Base-by-base conservation (phyloP, 2,888 invertebrate species). In the Sinelater perroti region DNA sequence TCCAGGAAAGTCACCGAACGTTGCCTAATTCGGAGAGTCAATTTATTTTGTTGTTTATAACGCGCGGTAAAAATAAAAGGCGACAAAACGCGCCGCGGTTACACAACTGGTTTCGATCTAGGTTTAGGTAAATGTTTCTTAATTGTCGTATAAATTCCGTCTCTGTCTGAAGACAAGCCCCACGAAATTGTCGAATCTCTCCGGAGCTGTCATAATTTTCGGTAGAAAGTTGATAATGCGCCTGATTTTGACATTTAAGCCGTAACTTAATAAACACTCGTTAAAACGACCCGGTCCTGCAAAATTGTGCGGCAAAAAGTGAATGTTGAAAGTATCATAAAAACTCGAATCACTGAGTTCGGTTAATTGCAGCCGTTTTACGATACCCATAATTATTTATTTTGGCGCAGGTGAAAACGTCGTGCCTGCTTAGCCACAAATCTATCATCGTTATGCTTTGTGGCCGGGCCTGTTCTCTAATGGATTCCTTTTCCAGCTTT, bases 51-150 rank as follows among this genome's bases (percentile, higher is more conserved):
- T 24, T 35, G 16, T 40, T 8, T 10, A 3, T 21, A 21, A 38
- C 18, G 20, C n/a, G 10, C 13, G 40, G 40, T 40, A n/a, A 24
- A 24, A 20, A 40, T 24, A 24, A 24, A 40, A 40, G 16, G 8
- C 13, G 24, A 24, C 24, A 14, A 40, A 40, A 24, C 21, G 2
- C 7, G 24, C 14, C 17, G 28, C 30, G 30, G 24, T 45, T 45
- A 45, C 30, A 46, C 17, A 46, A 46, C 46, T 20, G 10, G 46
- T 46, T 46, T 46, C 18, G 46, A 31, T 46, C 18, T 46, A 33
- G 46, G 46, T 33, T 33, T 33, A 46, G 31, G 46, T 45, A 30
- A 40, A 40, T 40, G 24, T 45, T 46, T 46, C 46, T 30, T 46
- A 33, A 46, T 46, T 46, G 33, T 46, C 33, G 14, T 46, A 46